Evolutionary conservation across 2,888 invertebrate genomes (phyloP), one percentile per base, ranked within the genome.

Genomic region (Tetramorium bicarinatum): DNA sequence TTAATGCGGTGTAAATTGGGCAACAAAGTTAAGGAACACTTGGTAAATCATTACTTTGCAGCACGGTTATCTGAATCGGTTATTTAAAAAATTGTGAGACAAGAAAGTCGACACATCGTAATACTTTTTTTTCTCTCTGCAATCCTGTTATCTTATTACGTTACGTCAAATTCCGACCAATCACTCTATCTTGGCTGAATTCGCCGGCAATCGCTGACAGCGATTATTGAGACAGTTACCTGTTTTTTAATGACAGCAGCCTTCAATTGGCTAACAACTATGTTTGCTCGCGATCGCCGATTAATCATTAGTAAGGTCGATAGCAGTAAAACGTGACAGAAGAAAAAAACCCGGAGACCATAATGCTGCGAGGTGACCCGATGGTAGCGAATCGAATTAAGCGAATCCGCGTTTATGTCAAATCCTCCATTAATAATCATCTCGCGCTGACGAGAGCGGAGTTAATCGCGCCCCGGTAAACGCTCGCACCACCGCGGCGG

Each of bases 311-410:
- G n/a, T 64, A 29, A 41, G 25, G 41, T 29, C 25, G 25, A n/a
- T 41, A 41, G 18, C 49, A 6, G 13, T 8, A 15, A 15, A 77
- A n/a, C 18, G 29, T 29, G 18, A 21, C 3, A 21, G 44, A 74
- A 59, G 47, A 62, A 38, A 18, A 38, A 9, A 34, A 21, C 25
- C 3, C 29, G 7, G 3, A 29, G 21, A 9, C 21, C 62, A 13
- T 7, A 41, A 75, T n/a, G 13, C 15, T n/a, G 13, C 15, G n/a
- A 77, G 15, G n/a, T 67, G 21, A 54, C 38, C 49, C 18, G 11
- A 9, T n/a, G 29, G 25, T 8, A 69, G 13, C 21, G 41, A 77
- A 75, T 77, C 44, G 21, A 69, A 76, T 76, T 25, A n/a, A 44
- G 34, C 18, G 18, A 49, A 59, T 38, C 15, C 15, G 11, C 21